Evolutionary conservation across 1,140 invertebrate genomes (phyloP).

Genomic region (Lepidurus arcticus): DNA sequence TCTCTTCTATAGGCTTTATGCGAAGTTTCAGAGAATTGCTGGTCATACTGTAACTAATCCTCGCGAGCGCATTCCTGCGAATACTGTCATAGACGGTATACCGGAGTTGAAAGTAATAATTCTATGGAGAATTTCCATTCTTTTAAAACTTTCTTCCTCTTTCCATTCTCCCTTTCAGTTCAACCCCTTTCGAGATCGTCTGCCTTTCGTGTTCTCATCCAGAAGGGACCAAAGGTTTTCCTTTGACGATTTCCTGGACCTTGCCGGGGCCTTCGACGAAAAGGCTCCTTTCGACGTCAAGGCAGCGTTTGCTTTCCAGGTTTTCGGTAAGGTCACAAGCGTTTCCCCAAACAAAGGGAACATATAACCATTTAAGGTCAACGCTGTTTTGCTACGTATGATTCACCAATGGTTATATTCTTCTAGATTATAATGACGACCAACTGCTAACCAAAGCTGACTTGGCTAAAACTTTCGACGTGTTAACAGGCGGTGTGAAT

Average conservation of each 20-base stretch:
- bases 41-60: neutral
- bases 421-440: constrained; percentile 27
- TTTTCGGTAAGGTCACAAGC: constrained; percentile 28
- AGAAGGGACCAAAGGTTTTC: constrained; percentile 24
- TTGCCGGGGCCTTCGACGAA: constrained; percentile 26
- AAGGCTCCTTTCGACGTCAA: constrained; percentile 27
- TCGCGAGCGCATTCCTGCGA: neutral
- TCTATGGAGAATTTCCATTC: neutral
- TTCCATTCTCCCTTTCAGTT: neutral
- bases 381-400: neutral
- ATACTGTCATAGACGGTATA: neutral
- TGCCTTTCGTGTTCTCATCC: constrained; percentile 26
- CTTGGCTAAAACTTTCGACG: neutral
- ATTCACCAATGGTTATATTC: neutral
- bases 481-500: neutral
- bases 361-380: neutral
- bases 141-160: constrained; percentile 18
- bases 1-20: neutral
- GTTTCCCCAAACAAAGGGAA: neutral
- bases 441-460: neutral
- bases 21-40: neutral
- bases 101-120: neutral
- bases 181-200: constrained; percentile 28
- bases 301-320: constrained; percentile 26
- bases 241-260: constrained; percentile 29